Evolutionary conservation across 1,140 invertebrate species (phyloP), one percentile per base, ranked within the genome.

Genomic region (Popillia japonica): DNA sequence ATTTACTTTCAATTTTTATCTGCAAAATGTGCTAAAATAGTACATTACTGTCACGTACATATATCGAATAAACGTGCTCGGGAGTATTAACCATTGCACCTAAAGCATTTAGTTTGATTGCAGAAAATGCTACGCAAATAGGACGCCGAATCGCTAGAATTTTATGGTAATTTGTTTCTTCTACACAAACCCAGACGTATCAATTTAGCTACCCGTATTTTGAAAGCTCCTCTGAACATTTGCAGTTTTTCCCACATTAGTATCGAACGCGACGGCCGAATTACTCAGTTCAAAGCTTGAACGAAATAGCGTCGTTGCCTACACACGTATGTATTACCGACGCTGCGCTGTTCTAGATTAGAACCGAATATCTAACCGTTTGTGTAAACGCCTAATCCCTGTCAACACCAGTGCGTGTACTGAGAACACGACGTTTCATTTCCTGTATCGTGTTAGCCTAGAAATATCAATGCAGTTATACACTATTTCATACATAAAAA

Each of bases 191-290:
- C 27, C 61, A 22, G 22, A 68, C 61, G 61, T 68, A 68, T 68
- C 61, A 68, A 10, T 27, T 68, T 68, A 27, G 61, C 17, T 68
- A 68, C 61, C 22, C 61, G 61, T 68, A 68, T 68, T 68, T 68
- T 22, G 27, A 14, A 68, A 68, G 61, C 61, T 68, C 22, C 20
- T 68, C 61, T 10, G 61, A 34, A 68, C 61, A 68, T 68, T 68
- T 68, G 61, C 22, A 68, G 61, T 68, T 68, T 68, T 68, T 68
- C 61, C 61, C 61, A 68, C 61, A 68, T 68, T 68, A 68, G 22
- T 68, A 68, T 68, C 61, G 61, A 68, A 68, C 22, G 14, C 22
- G 61, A 68, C 20, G 22, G 61, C 20, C 27, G 61, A 68, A 68
- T 27, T 22, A 34, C 61, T 27, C 61, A 68, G 61, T 68, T 68